Evolutionary conservation across 2,113 vertebrate species (phyloP).

Genomic region (Nannospalax galili): DNA sequence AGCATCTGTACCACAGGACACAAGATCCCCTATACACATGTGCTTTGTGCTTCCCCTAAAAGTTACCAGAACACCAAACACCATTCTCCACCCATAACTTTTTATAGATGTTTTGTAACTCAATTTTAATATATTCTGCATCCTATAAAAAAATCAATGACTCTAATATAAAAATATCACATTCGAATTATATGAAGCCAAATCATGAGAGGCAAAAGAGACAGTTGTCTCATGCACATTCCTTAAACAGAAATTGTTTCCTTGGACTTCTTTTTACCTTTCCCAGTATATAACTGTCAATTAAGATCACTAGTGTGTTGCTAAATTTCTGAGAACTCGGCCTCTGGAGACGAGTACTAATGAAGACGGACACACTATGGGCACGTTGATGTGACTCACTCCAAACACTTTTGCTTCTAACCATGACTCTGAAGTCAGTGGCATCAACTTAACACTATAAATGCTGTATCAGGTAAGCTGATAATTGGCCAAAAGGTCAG

Average conservation of each 20-base stretch:
- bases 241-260: constrained; percentile 47
- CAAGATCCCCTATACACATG: too few species aligned
- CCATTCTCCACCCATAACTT: neutral
- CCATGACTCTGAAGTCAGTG: neutral
- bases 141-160: neutral
- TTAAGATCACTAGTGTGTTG: constrained; percentile 59
- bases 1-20: neutral
- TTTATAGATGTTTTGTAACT: neutral
- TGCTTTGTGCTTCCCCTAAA: neutral
- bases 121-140: neutral
- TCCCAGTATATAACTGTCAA: constrained; percentile 54
- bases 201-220: constrained; percentile 13
- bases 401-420: neutral
- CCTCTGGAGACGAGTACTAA: constrained; percentile 52
- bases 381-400: neutral
- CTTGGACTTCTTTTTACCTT: neutral
- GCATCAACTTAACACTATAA: neutral
- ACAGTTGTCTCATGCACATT: neutral
- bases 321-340: constrained; percentile 48
- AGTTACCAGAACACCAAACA: neutral
- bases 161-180: neutral
- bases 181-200: constrained; percentile 22
- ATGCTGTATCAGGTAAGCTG: constrained; percentile 32
- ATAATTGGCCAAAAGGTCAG: constrained; percentile 34
- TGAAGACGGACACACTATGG: constrained; percentile 31